A percentile compares a stretch with the other conserved stretches of the same genome.
These are phyloP conservation scores for Trididemnum nubilum DNA, from an alignment of 23 tunicate genomes.

Conservation along the genomic window DNA sequence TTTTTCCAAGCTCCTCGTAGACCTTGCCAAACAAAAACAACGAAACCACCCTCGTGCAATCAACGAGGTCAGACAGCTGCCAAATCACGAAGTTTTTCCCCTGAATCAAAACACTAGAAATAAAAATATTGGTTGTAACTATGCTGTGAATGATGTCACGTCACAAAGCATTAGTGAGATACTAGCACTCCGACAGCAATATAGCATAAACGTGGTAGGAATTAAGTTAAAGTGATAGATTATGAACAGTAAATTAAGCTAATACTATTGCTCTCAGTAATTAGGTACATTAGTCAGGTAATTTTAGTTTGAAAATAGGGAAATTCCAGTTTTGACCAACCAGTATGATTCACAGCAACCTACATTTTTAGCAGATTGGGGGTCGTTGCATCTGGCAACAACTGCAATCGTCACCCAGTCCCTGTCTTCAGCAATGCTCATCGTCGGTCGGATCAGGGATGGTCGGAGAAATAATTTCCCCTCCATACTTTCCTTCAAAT, in stretches of 20 bases:
- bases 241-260: no score
- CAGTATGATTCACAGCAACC: no score
- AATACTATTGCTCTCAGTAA: no score
- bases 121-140: no score
- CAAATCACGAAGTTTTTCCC: conserved; percentile 77
- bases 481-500: conserved; percentile 75
- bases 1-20: conserved; percentile 59
- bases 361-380: conserved; percentile 89
- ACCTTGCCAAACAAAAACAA: conserved; percentile 78
- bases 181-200: no score
- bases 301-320: no score
- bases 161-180: no score
- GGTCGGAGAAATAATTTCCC: conserved; percentile 54
- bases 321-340: no score
- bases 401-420: conserved; percentile 95
- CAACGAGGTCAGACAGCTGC: conserved; percentile 80
- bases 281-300: no score
- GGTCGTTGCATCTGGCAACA: conserved; percentile 75
- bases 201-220: no score
- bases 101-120: conserved; percentile 29
- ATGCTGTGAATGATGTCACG: no score
- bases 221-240: no score
- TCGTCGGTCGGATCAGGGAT: conserved; percentile 49
- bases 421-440: conserved; percentile 47
- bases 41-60: conserved; percentile 72